Base-by-base conservation (phyloP, 2,888 invertebrate species). In the Drosophila meridiana region DNA sequence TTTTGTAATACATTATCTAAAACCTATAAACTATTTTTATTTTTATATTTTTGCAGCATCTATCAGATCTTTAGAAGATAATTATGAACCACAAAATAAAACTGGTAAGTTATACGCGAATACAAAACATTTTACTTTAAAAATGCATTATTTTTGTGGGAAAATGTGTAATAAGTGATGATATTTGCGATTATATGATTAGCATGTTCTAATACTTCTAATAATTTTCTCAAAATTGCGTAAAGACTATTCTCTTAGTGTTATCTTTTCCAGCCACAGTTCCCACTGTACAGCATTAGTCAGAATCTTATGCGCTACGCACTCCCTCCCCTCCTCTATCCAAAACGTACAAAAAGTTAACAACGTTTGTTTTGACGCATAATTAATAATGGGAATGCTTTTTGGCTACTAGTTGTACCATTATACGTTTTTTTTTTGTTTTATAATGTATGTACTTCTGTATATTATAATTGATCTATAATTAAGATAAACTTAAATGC, bases 391-490 rank as follows among this genome's bases (percentile, higher is more conserved):
- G 58, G 36, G 69, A 64, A 64, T 66, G 66, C 57, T 59, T 60
- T 67, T 64, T 56, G 52, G 65, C 75, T 69, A 78, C 78, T 74
- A 60, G 69, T 78, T 52, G 48, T 60, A 26, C 48, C 75, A 67
- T 70, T 78, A 78, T 62, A 64, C 73, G 58, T 60, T 52, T 61
- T 61, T 14, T 48, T 30, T n/a, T n/a, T n/a, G 20, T 34, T 52
- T 52, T 73, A 56, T 59, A 59, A 38, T 55, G 64, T 43, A 74
- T 57, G 65, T 61, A 63, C 57, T 66, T 73, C 57, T 56, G 72
- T 78, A 73, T 65, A 80, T 71, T 75, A 88, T 88, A 85, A 85
- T 85, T 85, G 89, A 85, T 85, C 83, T 85, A 88, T 86, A 88
- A 85, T 85, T 86, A 86, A 88, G 84, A 85, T 85, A 88, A 86